Percentiles rank a stretch among this genome's conserved stretches.
Evolutionary conservation across 2,797 vertebrate species (phyloP).

Genomic region (Falco berigora): DNA sequence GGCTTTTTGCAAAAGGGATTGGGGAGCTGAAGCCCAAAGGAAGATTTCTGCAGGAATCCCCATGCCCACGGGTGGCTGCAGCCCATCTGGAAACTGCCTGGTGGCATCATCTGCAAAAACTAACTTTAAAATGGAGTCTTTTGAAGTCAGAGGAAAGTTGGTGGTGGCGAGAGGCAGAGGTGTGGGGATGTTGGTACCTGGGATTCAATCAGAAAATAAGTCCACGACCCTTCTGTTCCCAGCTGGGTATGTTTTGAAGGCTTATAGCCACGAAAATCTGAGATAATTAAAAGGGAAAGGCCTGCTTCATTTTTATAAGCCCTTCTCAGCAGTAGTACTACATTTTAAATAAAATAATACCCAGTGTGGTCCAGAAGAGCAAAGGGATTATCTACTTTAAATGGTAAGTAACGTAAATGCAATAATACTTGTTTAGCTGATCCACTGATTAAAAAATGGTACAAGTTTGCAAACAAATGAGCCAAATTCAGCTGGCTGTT

Average conservation of each 20-base stretch:
- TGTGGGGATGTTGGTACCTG: background rate
- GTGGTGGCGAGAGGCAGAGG: background rate
- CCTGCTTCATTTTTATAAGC: background rate
- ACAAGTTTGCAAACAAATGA: background rate
- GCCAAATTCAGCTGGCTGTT: background rate
- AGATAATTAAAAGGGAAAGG: background rate
- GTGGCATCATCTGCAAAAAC: background rate
- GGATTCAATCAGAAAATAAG: background rate
- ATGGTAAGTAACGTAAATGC: too few relatives aligned
- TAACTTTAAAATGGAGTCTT: background rate
- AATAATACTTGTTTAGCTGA: background rate
- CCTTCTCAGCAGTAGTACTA: background rate
- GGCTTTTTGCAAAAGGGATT: background rate
- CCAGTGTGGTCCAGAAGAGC: background rate
- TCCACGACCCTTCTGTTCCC: fast-evolving
- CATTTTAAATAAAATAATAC: background rate
- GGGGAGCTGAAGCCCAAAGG: background rate
- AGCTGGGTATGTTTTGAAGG: background rate
- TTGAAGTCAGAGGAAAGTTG: background rate
- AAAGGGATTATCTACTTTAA: background rate
- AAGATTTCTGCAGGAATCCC: background rate
- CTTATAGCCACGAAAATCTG: background rate
- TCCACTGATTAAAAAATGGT: background rate
- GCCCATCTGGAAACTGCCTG: background rate
- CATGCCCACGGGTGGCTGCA: background rate